These are phyloP conservation scores for Centroberyx gerrardi DNA, from an alignment of 2,797 vertebrate genomes.

Conservation along the genomic window DNA sequence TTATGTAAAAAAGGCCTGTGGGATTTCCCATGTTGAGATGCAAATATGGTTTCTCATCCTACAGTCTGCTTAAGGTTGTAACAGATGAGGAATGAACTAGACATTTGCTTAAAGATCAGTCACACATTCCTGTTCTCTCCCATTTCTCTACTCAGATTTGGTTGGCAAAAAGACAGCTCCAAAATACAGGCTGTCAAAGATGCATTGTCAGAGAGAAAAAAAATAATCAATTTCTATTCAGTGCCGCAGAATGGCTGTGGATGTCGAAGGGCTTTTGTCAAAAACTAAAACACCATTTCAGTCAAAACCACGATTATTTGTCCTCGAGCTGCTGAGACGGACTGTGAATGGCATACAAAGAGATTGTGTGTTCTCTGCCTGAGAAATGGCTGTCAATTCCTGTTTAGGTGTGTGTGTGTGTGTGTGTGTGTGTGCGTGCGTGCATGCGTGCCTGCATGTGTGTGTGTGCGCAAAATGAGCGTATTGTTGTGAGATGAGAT, in stretches of 20 bases:
- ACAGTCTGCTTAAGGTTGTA: background rate
- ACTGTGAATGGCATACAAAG: conserved; percentile 25
- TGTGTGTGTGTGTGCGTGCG: background rate
- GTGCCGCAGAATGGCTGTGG: conserved; percentile 24
- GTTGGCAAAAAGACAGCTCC: conserved; percentile 10
- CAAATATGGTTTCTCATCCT: conserved; percentile 6
- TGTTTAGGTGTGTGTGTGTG: conserved; percentile 2
- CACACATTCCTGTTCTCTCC: background rate
- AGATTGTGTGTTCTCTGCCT: background rate
- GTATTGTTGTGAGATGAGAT: conserved; percentile 11
- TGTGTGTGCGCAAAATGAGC: conserved; percentile 2
- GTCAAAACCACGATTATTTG: conserved; percentile 11
- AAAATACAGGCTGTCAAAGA: conserved; percentile 31
- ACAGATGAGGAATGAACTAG: background rate
- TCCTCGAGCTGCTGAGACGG: conserved; percentile 19
- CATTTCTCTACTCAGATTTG: background rate
- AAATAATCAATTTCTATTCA: conserved; percentile 41
- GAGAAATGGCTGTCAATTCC: conserved; percentile 24
- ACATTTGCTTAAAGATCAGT: background rate
- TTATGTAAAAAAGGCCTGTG: background rate
- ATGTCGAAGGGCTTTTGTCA: conserved; percentile 36
- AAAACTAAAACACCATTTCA: conserved; percentile 36
- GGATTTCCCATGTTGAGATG: background rate
- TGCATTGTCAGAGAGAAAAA: conserved; percentile 27
- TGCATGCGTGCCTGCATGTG: background rate